Base-by-base conservation (phyloP, 1,140 invertebrate genomes). In the Pinna nobilis region DNA sequence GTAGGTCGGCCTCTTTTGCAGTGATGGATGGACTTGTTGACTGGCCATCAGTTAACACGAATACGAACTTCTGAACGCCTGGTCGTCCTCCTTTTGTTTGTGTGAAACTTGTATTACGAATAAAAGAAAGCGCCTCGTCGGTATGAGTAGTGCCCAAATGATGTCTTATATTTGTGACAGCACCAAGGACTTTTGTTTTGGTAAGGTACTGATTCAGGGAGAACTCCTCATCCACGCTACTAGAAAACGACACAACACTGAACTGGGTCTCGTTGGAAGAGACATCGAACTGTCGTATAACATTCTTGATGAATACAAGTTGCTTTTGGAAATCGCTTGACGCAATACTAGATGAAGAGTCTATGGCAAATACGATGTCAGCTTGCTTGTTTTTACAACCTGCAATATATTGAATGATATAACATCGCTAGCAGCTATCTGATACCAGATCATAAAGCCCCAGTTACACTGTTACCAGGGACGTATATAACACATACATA, bases 291-390 rank as follows among this genome's bases (percentile, higher is more conserved):
- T 70, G 47, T 51, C 70, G 50, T 25, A 80, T 51, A 23, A 74
- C 11, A 50, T 70, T 50, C 49, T 76, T 60, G 28, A 83, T 71
- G 50, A 84, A 82, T 6, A 75, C 67, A 11, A 80, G 60, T 59
- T 79, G 72, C 50, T 80, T 74, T 2, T 69, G 49, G 55, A 82
- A 84, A 28, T 79, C 71, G 23, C 67, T 23, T 11, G 69, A 35
- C 13, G 81, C 77, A 28, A 83, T 81, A 64, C 81, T 83, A 39
- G 74, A 78, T 4, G 83, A 84, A 4, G 76, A 70, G 53, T 86
- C 83, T 1, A 86, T 44, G 15, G 82, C 55, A 66, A 86, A 82
- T 11, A 86, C 80, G 1, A 86, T 80, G 55, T 86, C 83, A 13
- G 84, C 82, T 11, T 70, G 73, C 23, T 75, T 77, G 25, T 57